Conservation (phyloP, 2,888 invertebrate genomes). For the Sabatieria punctata region DNA sequence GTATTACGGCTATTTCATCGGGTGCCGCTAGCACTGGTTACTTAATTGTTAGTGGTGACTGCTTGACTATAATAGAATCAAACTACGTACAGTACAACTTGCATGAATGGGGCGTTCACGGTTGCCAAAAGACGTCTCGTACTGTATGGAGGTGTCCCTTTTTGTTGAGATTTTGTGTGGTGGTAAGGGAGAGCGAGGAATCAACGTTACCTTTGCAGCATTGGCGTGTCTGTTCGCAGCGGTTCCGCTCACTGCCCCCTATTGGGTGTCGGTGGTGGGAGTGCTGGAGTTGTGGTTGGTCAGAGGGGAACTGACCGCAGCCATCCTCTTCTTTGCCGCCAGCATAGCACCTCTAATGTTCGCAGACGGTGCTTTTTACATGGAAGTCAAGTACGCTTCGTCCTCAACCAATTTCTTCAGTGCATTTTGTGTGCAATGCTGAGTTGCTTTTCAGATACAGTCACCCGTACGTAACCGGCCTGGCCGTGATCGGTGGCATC, state of each 20-base stretch:
- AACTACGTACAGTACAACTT: too few species aligned
- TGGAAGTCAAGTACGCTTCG: slow-evolving; percentile 57
- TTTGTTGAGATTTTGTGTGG: too few species aligned
- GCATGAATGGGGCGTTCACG: too few species aligned
- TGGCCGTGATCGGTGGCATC: slow-evolving; percentile 92
- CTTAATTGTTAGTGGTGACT: too few species aligned
- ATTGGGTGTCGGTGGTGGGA: slow-evolving; percentile 83
- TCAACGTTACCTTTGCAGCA: slow-evolving; percentile 42
- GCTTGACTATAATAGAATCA: too few species aligned
- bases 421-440: neutral
- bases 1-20: too few species aligned
- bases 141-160: too few species aligned
- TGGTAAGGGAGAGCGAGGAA: too few species aligned
- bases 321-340: slow-evolving; percentile 57
- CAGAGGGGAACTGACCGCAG: slow-evolving; percentile 62
- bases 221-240: slow-evolving; percentile 82
- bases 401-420: neutral
- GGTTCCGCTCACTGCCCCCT: slow-evolving; percentile 85
- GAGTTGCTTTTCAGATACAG: slow-evolving; percentile 48
- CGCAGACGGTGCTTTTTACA: slow-evolving; percentile 86
- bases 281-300: slow-evolving; percentile 84
- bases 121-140: too few species aligned
- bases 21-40: too few species aligned
- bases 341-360: slow-evolving; percentile 78
- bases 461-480: slow-evolving; percentile 86